Evolutionary conservation across 1,140 invertebrate species (phyloP), one percentile per base, ranked within the genome.

Genomic region (Micrasema longulum): DNA sequence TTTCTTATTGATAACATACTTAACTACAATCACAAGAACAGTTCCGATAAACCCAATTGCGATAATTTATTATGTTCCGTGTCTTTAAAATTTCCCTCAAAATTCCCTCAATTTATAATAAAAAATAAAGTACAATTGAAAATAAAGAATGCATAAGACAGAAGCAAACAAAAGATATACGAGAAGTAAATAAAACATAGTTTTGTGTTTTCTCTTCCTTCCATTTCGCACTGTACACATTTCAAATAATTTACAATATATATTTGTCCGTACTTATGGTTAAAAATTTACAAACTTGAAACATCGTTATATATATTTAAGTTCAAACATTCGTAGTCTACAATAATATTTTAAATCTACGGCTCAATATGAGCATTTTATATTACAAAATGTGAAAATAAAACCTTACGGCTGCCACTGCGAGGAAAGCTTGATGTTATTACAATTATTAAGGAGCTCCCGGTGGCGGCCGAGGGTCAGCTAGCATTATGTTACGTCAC

Each of bases 341-440:
- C 16, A 66, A 52, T 66, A 50, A 47, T 64, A 14, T 31, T 31
- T 62, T 43, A 52, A 45, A 35, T 50, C 64, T 66, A 66, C 23
- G 22, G 43, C 64, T 66, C 64, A 66, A 66, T 66, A 66, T 66
- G 64, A 66, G 64, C 64, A 52, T 66, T 45, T 64, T 64, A 64
- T 47, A 47, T 64, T 47, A 64, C 60, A 47, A 14, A 22, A 41
- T 41, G 55, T 60, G 55, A 60, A 60, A 60, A 38, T 18, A 26
- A 26, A 38, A 31, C 55, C 55, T 20, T 53, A 3, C 35, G 9
- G 35, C 55, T 26, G 26, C 26, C 26, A 31, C 26, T 55, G 35
- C 50, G n/a, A 2, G 12, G 22, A 53, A 22, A 22, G 50, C 26
- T 53, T 53, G 26, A n/a, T n/a, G 14, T 14, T 14, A 31, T 31